Evolutionary conservation across 2,888 invertebrate genomes (phyloP).

Genomic region (Drosophila mettleri): DNA sequence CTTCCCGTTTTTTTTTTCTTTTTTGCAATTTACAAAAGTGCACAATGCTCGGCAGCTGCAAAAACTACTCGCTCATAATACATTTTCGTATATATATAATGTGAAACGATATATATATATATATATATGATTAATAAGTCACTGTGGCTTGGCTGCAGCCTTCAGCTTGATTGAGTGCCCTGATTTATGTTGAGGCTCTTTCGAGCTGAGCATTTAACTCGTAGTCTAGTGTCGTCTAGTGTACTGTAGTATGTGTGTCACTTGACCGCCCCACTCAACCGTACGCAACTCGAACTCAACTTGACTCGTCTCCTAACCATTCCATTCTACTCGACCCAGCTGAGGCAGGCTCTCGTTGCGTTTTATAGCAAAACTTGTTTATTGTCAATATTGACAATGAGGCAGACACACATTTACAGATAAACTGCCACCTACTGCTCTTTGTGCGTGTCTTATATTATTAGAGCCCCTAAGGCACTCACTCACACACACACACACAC

Average conservation of each 20-base stretch:
- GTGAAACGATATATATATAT: constrained; percentile 3
- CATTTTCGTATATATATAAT: constrained; percentile 1
- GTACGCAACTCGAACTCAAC: constrained; percentile 14
- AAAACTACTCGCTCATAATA: constrained; percentile 18
- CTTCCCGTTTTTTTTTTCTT: constrained; percentile 35
- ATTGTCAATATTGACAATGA: constrained; percentile 80
- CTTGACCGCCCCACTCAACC: constrained; percentile 40
- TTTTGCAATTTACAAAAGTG: constrained; percentile 68
- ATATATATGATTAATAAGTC: constrained; percentile 69
- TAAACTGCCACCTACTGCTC: constrained; percentile 51
- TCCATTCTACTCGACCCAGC: constrained; percentile 3
- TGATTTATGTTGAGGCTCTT: constrained; percentile 49
- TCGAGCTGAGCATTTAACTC: constrained; percentile 31
- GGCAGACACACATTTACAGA: constrained; percentile 34
- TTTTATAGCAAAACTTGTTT: constrained; percentile 79
- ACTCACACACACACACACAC: constrained; percentile 9
- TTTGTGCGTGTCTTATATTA: constrained; percentile 64
- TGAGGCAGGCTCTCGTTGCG: constrained; percentile 57
- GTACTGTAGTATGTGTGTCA: constrained; percentile 9
- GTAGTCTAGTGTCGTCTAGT: constrained; percentile 17
- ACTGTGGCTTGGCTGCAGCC: constrained; percentile 43
- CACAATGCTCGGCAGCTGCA: constrained; percentile 29
- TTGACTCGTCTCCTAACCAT: neutral
- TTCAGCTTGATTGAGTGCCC: constrained; percentile 68
- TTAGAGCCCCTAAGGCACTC: constrained; percentile 62